Evolutionary conservation across 2,888 invertebrate species (phyloP).

Genomic region (Amiota communis): DNA sequence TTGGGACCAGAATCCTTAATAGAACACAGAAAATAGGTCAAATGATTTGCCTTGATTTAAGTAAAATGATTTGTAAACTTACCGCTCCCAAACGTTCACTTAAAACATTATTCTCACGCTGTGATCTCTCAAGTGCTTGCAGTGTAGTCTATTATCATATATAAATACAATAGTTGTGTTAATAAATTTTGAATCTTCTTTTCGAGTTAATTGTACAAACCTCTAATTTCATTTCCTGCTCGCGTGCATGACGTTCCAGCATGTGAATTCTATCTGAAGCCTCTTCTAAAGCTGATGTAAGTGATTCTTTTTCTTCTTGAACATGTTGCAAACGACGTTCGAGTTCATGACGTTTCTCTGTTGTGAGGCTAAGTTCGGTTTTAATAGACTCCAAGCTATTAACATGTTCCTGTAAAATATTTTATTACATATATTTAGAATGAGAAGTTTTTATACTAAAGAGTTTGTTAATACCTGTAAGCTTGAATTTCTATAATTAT

Average conservation of each 20-base stretch:
- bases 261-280: constrained; percentile 90
- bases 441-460: neutral
- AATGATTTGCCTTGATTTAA: too few relatives aligned
- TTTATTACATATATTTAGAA: neutral
- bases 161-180: neutral
- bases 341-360: constrained; percentile 87
- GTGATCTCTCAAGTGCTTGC: constrained; percentile 81
- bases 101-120: constrained; percentile 81
- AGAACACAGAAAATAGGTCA: neutral
- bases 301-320: constrained; percentile 85
- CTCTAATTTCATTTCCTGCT: constrained; percentile 79
- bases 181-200: neutral
- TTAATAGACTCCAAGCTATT: constrained; percentile 90
- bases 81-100: constrained; percentile 81
- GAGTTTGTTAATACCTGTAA: constrained; percentile 75
- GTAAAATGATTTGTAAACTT: constrained; percentile 47
- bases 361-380: constrained; percentile 88
- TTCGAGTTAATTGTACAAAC: constrained; percentile 50
- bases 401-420: constrained; percentile 82
- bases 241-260: constrained; percentile 86
- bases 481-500: constrained; percentile 84
- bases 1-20: constrained; percentile 66
- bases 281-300: constrained; percentile 88
- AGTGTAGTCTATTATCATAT: constrained; percentile 75
- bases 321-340: constrained; percentile 85